A percentile compares a stretch with the other conserved stretches of the same genome.
Conservation (phyloP, 2,888 invertebrate genomes). For the Cosmorhoe ocellata region DNA sequence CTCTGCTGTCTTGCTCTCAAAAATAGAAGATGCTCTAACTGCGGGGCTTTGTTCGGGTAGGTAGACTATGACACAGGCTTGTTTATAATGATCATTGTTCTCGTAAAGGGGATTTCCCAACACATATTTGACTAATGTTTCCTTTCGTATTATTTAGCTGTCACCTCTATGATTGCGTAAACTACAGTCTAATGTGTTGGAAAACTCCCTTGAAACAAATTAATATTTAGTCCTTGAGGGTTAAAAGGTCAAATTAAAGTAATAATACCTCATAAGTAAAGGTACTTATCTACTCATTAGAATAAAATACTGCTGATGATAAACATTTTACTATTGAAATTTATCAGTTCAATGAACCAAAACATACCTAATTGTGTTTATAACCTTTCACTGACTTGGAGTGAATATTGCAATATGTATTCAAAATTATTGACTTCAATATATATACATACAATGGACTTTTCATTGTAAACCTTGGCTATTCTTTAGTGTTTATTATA, state of each 20-base stretch:
- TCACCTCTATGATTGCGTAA: no score
- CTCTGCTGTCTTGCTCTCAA: conserved; percentile 92
- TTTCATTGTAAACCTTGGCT: neutral
- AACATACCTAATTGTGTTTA: conserved; percentile 2
- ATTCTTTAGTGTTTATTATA: no score
- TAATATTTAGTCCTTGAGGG: no score
- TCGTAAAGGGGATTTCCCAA: conserved; percentile 19
- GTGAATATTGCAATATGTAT: neutral
- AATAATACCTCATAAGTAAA: neutral
- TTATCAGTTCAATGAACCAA: conserved; percentile 7
- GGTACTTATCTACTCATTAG: neutral
- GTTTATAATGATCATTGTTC: conserved; percentile 34
- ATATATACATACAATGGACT: no score
- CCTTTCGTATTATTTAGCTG: neutral
- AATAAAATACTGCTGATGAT: conserved; percentile 3
- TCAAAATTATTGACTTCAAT: no score
- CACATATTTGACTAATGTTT: neutral
- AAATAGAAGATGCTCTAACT: conserved; percentile 93
- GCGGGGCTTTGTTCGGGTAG: conserved; percentile 91
- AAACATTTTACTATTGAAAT: neutral
- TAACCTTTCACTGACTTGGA: neutral
- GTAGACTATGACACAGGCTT: conserved; percentile 52
- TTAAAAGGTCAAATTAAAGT: conserved; percentile 3
- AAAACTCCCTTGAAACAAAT: no score
- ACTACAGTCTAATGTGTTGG: no score